phyloP scores from a whole-genome alignment of 1,140 invertebrate species.

The Pollicipes pollicipes region DNA sequence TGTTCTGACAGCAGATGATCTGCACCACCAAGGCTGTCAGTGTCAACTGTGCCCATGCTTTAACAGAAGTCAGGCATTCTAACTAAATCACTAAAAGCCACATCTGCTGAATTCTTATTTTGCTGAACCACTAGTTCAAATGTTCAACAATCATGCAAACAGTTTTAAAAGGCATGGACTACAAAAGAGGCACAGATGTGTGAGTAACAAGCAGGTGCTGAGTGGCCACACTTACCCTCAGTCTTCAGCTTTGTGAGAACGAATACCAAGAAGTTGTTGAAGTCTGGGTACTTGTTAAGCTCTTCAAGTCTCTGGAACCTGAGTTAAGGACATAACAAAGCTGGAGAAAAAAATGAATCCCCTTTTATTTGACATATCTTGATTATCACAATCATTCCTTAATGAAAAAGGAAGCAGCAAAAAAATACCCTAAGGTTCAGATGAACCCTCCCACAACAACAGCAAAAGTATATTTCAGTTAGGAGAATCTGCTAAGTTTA shows the following conservation, averaged over 20 bases:
- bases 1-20: slow-evolving; percentile 7
- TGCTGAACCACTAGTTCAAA: not conserved
- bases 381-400: slow-evolving; percentile 2
- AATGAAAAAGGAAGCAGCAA: slow-evolving; percentile 15
- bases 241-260: slow-evolving; percentile 84
- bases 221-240: slow-evolving; percentile 42
- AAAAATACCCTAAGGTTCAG: slow-evolving; percentile 12
- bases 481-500: slow-evolving; percentile 10
- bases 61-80: not conserved
- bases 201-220: no score
- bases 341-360: no score
- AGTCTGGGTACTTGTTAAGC: slow-evolving; percentile 93
- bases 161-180: slow-evolving; percentile 3
- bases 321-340: no score
- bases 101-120: not conserved
- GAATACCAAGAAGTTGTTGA: slow-evolving; percentile 98
- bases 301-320: slow-evolving; percentile 81
- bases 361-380: slow-evolving; percentile 10
- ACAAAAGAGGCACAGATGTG: slow-evolving; percentile 7
- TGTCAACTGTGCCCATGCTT: no score
- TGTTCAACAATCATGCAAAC: not conserved
- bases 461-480: not conserved
- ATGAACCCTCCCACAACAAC: no score
- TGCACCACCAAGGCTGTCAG: no score
- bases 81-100: not conserved